Conservation (phyloP, 2,888 invertebrate genomes). For the Rugalucina vietnamica region DNA sequence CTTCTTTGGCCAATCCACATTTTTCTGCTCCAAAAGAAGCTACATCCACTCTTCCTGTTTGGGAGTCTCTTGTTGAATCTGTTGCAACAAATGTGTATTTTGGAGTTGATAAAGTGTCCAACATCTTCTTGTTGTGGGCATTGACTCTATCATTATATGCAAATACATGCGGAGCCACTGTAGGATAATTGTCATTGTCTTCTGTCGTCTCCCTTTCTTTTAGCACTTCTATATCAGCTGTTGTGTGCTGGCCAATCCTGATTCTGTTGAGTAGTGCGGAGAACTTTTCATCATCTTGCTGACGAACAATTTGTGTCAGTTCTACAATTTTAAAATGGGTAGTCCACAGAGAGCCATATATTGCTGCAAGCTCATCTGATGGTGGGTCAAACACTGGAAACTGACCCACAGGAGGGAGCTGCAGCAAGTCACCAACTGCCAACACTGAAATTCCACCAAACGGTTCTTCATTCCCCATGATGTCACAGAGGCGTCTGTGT, state of each 20-base stretch:
- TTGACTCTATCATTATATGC: conserved; percentile 10
- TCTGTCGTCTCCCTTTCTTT: conserved; percentile 27
- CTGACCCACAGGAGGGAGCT: too few relatives aligned
- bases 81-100: conserved; percentile 32
- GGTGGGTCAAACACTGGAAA: too few relatives aligned
- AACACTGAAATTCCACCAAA: too few relatives aligned
- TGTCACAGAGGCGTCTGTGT: too few relatives aligned
- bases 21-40: conserved; percentile 9
- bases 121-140: conserved; percentile 31
- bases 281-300: conserved; percentile 50
- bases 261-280: conserved; percentile 50
- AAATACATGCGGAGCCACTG: conserved; percentile 30
- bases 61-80: conserved; percentile 42
- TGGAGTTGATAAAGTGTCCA: conserved; percentile 17
- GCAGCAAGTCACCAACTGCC: too few relatives aligned
- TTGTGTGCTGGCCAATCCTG: conserved; percentile 42
- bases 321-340: too few relatives aligned
- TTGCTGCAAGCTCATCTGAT: too few relatives aligned
- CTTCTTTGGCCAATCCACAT: conserved; percentile 20
- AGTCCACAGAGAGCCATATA: too few relatives aligned
- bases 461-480: too few relatives aligned
- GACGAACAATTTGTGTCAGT: conserved; percentile 51
- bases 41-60: conserved; percentile 31
- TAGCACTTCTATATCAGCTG: conserved; percentile 36
- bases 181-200: conserved; percentile 7